A percentile compares a stretch with the other conserved stretches of the same genome.
phyloP scores from a whole-genome alignment of 2,113 vertebrate genomes.

The Lucifuga dentata region DNA sequence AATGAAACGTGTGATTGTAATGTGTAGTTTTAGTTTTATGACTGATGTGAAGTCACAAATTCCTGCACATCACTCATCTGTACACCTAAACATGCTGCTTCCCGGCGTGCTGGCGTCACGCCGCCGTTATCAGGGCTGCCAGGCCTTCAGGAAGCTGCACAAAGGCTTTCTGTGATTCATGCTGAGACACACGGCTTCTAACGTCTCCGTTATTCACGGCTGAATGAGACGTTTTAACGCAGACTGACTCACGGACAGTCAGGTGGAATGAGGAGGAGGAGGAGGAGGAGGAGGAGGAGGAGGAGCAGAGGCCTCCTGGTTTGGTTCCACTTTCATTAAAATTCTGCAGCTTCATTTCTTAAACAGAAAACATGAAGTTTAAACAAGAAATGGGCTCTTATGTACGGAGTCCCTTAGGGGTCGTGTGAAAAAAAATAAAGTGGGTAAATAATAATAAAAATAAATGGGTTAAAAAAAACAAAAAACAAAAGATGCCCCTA shows the following conservation, averaged over 20 bases:
- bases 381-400: too few species aligned
- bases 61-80: slow-evolving; percentile 4
- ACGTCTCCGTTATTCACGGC: slow-evolving; percentile 59
- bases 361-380: too few species aligned
- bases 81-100: slow-evolving; percentile 4
- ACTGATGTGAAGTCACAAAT: slow-evolving; percentile 11
- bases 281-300: slow-evolving; percentile 53
- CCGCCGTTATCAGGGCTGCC: slow-evolving; percentile 55
- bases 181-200: slow-evolving; percentile 52
- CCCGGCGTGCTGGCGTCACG: slow-evolving; percentile 2
- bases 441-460: too few species aligned
- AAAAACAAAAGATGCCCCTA: too few species aligned
- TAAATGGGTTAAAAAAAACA: too few species aligned
- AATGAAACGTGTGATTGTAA: background rate
- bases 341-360: too few species aligned
- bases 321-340: too few species aligned
- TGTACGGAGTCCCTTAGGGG: too few species aligned
- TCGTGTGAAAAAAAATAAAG: too few species aligned
- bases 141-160: slow-evolving; percentile 70
- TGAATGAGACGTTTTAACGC: slow-evolving; percentile 57
- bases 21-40: background rate
- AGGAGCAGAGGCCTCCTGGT: slow-evolving; percentile 6
- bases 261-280: background rate
- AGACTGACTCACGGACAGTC: slow-evolving; percentile 46
- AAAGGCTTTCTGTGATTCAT: slow-evolving; percentile 73